phyloP scores from a whole-genome alignment of 2,113 vertebrate genomes.

The Vicugna pacos region DNA sequence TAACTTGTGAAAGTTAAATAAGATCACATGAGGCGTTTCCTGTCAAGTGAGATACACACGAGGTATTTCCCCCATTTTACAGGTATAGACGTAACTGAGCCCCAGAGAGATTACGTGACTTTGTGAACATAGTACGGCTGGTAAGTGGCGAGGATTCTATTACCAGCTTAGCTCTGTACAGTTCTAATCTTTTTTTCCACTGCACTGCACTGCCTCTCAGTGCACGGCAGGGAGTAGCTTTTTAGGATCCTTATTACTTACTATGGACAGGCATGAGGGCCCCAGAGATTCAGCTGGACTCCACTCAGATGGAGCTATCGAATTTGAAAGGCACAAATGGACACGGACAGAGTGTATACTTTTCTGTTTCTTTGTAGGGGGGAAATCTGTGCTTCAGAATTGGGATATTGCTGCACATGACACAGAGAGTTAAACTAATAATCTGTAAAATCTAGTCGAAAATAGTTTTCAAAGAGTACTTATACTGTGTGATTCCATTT shows the following conservation, averaged over 20 bases:
- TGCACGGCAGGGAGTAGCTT: not conserved
- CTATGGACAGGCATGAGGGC: not conserved
- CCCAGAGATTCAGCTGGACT: not conserved
- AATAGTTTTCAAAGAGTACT: not conserved
- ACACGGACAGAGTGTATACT: not conserved
- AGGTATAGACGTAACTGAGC: not conserved
- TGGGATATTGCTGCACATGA: not conserved
- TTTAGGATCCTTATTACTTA: not conserved
- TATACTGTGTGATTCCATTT: not conserved
- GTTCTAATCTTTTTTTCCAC: not conserved
- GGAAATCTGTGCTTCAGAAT: not conserved
- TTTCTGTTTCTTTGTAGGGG: not conserved
- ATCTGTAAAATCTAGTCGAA: slow-evolving; percentile 21
- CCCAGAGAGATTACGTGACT: not conserved
- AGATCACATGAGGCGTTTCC: too few species aligned
- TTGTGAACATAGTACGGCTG: not conserved
- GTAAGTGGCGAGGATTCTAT: not conserved
- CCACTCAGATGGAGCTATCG: not conserved
- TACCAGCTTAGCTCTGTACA: not conserved
- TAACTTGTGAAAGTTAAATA: too few species aligned
- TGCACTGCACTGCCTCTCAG: not conserved
- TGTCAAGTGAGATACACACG: not conserved
- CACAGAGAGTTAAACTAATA: not conserved
- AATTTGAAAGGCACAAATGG: not conserved
- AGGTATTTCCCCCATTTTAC: not conserved